Evolutionary conservation across 2,888 invertebrate species (phyloP), one percentile per base, ranked within the genome.

Genomic region (Lutraria lutraria): DNA sequence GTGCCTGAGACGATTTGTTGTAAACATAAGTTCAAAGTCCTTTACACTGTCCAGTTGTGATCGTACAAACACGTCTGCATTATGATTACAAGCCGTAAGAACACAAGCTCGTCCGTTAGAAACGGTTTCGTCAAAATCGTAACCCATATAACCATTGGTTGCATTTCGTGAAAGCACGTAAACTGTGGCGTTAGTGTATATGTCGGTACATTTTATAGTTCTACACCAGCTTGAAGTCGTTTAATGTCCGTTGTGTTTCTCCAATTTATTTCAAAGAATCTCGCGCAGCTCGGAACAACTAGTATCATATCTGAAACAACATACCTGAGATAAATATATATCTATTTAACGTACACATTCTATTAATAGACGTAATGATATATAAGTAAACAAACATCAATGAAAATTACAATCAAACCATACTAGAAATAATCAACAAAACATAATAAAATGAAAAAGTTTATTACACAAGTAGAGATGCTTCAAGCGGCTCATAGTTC

Each of bases 391-490:
- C 53, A 53, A 53, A 53, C 53, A 53, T 53, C n/a, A n/a, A n/a
- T n/a, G n/a, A n/a, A n/a, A 63, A 63, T 63, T 2, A 63, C 4
- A 15, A 63, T 63, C n/a, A n/a, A 19, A 13, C 60, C 21, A 60
- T 21, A 21, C 60, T 60, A 16, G 3, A 60, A 4, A 21, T n/a
- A 63, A 63, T 19, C 8, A n/a, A 15, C 25, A 8, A 63, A 63
- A 63, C 3, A 19, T 8, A 63, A 21, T 15, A n/a, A 63, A 8
- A 63, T 21, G 21, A 19, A 63, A n/a, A 25, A 3, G 8, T n/a
- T 63, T n/a, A n/a, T 63, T 63, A 63, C 63, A 63, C 63, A 63
- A 63, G n/a, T 63, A 63, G 63, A 63, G 63, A 63, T 63, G 25
- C 10, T n/a, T 19, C 13, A 63, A 63, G 21, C 63, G 10, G 15